A percentile compares a stretch with the other conserved stretches of the same genome.
phyloP scores from a whole-genome alignment of 2,113 vertebrate genomes.

The Bolborhynchus lineola region DNA sequence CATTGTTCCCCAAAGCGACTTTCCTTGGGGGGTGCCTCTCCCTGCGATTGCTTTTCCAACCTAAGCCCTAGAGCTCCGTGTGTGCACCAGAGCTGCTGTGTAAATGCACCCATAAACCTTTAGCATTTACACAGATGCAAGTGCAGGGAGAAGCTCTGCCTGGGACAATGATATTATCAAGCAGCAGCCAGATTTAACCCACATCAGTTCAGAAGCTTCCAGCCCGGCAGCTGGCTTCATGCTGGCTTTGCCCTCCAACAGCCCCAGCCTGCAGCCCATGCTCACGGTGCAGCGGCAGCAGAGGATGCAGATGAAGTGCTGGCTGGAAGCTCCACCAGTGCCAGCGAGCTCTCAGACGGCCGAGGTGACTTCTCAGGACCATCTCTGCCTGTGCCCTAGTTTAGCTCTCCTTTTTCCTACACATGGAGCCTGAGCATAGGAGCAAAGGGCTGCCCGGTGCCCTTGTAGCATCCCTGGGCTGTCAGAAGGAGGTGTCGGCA shows the following conservation, averaged over 20 bases:
- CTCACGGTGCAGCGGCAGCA: not conserved
- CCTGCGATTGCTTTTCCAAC: not conserved
- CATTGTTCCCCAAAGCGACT: not conserved
- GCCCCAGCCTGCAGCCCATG: not conserved
- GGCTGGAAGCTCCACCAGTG: not conserved
- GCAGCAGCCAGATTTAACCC: not conserved
- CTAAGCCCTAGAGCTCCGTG: not conserved
- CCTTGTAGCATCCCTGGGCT: not conserved
- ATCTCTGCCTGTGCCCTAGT: not conserved
- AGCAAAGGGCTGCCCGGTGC: not conserved
- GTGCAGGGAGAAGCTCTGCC: not conserved
- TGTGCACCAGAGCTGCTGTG: not conserved
- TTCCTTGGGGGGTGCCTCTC: not conserved
- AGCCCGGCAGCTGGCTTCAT: not conserved
- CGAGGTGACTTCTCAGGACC: not conserved
- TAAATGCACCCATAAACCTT: not conserved
- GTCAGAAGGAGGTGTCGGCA: not conserved
- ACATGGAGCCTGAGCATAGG: not conserved
- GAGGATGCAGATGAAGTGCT: not conserved
- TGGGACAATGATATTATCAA: not conserved
- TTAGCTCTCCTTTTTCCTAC: not conserved
- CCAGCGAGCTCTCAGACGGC: not conserved
- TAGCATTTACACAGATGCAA: not conserved
- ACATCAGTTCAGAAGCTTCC: not conserved
- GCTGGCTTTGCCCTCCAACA: not conserved